phyloP scores from a whole-genome alignment of 2,113 vertebrate species.

The Paradoxurus hermaphroditus region DNA sequence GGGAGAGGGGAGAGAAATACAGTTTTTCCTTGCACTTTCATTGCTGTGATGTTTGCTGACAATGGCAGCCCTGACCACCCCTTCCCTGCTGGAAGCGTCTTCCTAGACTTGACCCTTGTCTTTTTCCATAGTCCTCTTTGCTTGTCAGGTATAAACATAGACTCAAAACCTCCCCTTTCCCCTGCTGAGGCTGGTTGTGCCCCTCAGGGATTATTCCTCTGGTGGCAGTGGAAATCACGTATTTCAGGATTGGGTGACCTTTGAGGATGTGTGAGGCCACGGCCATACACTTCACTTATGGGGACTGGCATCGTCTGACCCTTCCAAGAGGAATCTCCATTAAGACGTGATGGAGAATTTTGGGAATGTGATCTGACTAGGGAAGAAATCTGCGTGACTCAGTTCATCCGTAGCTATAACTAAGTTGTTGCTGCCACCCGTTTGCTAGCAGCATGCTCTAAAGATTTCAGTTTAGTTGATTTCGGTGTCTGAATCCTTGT shows the following conservation, averaged over 20 bases:
- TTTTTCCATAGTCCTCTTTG: background rate
- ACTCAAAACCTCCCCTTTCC: background rate
- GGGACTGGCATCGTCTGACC: no score
- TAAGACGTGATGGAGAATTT: background rate
- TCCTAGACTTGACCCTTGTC: background rate
- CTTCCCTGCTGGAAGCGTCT: background rate
- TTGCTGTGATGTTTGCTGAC: background rate
- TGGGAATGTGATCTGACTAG: background rate
- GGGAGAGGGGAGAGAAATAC: background rate
- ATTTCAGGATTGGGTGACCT: background rate
- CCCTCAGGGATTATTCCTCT: background rate
- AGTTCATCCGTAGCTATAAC: background rate
- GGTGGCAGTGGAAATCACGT: background rate
- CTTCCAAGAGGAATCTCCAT: background rate
- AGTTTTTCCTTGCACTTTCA: background rate
- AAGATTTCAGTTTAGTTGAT: background rate
- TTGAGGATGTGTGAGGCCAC: background rate
- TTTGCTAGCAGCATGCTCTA: background rate
- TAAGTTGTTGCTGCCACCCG: background rate
- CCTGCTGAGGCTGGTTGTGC: background rate
- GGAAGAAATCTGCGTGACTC: background rate
- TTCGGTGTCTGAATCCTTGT: background rate
- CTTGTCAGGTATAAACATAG: background rate
- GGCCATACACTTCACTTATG: background rate
- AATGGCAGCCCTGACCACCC: rapidly evolving